Base-by-base conservation (phyloP, 2,797 vertebrate genomes). In the Remorina albescens region DNA sequence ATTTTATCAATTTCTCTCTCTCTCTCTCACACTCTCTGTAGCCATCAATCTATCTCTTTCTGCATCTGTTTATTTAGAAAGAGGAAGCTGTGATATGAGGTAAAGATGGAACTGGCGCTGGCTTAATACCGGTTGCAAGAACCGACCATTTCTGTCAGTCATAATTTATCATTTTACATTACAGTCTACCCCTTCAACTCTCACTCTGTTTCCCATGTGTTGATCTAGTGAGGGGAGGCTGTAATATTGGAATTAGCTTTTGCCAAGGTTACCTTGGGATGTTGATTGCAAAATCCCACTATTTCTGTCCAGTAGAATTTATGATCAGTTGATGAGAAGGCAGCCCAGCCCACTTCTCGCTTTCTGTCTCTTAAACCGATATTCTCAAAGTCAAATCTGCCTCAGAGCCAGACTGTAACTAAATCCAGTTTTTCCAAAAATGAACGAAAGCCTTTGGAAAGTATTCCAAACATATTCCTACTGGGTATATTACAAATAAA, bases 261-360 rank as follows among this genome's bases (percentile, higher is more conserved):
- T 42, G 16, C 54, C 67, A 70, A 72, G 67, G 73, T 42, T 62
- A 67, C 73, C 63, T 6, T 19, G 32, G 54, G 69, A 57, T 72
- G 53, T 13, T 70, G 79, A 79, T 73, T 74, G 67, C 70, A 78
- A 26, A 65, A n/a, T 67, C 57, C 55, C 56, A 65, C 70, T 71
- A 23, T 70, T 18, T 69, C 63, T 42, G 78, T 72, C 71, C 63
- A 63, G 51, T 30, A 18, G 36, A 21, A 69, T 62, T 25, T 56
- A 36, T 53, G 39, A 66, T 69, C 1, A 46, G 59, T 3, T 46
- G 69, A 62, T 50, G 59, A 36, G n/a, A 37, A 26, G 30, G 1
- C 41, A 4, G 23, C 62, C 32, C 36, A 4, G n/a, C 62, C 37
- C 55, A 34, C 67, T 55, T 36, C 25, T 51, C 23, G 23, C 36